Evolutionary conservation across 2,113 vertebrate genomes (phyloP), one percentile per base, ranked within the genome.

Genomic region (Speoplatyrhinus poulsoni): DNA sequence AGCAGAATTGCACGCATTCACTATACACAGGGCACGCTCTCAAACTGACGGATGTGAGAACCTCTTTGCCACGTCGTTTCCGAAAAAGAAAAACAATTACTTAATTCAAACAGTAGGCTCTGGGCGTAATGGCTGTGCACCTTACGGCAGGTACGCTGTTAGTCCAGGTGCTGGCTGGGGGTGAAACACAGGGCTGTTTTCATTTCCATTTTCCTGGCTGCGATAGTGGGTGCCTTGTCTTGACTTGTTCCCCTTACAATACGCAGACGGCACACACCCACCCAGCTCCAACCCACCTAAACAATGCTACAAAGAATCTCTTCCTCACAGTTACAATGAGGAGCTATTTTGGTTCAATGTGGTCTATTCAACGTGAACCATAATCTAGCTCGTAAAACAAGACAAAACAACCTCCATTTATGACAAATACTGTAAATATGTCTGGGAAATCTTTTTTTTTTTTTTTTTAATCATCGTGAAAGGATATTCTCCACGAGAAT

Each of bases 131-230:
- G 70, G 52, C 61, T 3, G 41, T 3, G 56, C 72, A 60, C 76
- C 67, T 80, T 54, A 62, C 78, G 81, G 77, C 86, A 77, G 65
- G 80, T 60, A 77, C 76, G 66, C 57, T 88, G 83, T 82, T 84
- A 71, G 82, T 74, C 62, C 87, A 84, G 81, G 83, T 86, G 85
- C 76, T 46, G 65, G 19, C 9, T 57, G n/a, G 17, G 74, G 68
- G 69, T 82, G 72, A 77, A 75, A 76, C 55, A 59, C 50, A 50
- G 68, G 69, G 33, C 72, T 62, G 65, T 73, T 72, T 81, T 82
- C 84, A 76, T 86, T 82, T 83, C 72, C 80, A 72, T 62, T 72
- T 79, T 59, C 78, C 78, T 63, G 66, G 77, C 67, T 83, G 65
- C 81, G 57, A 72, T 60, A 65, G 68, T 77, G 79, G 70, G 16